Percentiles rank a stretch among this genome's conserved stretches.
phyloP scores from a whole-genome alignment of 2,113 vertebrate species.

The Bubo bubo region DNA sequence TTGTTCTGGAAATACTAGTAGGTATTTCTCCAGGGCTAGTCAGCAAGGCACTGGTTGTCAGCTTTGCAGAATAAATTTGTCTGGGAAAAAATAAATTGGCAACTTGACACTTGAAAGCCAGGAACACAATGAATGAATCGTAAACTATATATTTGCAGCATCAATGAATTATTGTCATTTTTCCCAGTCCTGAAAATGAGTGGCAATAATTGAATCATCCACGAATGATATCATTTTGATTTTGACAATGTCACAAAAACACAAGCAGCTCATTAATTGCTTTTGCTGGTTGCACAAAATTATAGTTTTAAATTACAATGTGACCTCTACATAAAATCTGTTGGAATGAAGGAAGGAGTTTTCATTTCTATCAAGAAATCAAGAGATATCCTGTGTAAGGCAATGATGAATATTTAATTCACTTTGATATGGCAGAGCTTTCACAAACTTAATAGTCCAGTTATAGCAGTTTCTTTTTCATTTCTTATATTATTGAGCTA shows the following conservation, averaged over 20 bases:
- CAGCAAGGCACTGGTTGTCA: background rate
- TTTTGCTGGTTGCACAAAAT: slow-evolving; percentile 40
- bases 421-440: background rate
- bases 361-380: slow-evolving; percentile 16
- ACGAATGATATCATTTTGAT: background rate
- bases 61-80: background rate
- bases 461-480: background rate
- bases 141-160: background rate
- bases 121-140: background rate
- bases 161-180: background rate
- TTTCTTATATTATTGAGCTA: background rate
- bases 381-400: background rate
- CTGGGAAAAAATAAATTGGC: background rate
- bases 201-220: background rate
- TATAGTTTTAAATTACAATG: slow-evolving; percentile 7
- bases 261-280: slow-evolving; percentile 38
- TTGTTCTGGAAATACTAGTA: background rate
- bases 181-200: slow-evolving; percentile 13
- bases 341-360: slow-evolving; percentile 14
- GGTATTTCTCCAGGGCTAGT: background rate
- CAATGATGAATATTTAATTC: background rate
- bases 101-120: background rate
- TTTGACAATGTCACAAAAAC: slow-evolving; percentile 16
- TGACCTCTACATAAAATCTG: slow-evolving; percentile 11
- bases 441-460: background rate